Base-by-base conservation (phyloP, 2,113 vertebrate genomes). In the Vulpes lagopus region DNA sequence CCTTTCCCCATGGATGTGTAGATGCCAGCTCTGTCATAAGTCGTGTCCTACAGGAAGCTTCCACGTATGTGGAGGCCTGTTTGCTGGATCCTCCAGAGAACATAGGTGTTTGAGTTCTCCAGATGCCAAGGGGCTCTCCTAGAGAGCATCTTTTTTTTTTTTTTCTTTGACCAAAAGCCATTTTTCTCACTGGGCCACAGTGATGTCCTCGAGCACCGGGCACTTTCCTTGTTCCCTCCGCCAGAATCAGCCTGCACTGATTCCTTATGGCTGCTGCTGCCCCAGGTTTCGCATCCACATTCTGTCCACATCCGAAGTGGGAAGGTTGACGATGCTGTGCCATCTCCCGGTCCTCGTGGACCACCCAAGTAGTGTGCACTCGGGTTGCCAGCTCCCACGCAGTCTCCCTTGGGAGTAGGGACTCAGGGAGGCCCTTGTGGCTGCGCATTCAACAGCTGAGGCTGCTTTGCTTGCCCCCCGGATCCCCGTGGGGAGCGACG, bases 401-500 rank as follows among this genome's bases (percentile, higher is more conserved):
- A 15, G 12, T 55, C 51, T 22, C n/a, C 11, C 16, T n/a, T 14
- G 2, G n/a, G 10, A 43, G 11, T 71, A 15, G 2, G 43, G 15
- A 30, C 35, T 87, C 22, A 43, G 59, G 9, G 32, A 27, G 71
- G 8, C 12, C 3, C 8, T 9, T 57, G 64, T 43, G 53, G 1
- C 27, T 67, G 8, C 55, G 27, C 23, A 7, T 51, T 92, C 60
- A 51, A 5, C 5, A 43, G 23, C 67, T 60, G 16, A 27, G 69
- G 25, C 51, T 27, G 3, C 79, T 27, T 83, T 38, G n/a, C 57
- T 82, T 82, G 20, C 12, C 32, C 19, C 8, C 0, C 14, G 51
- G 69, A 59, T 17, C 2, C 30, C 57, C 59, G 1, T 59, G n/a
- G 16, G 30, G 17, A 91, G n/a, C 0, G 0, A 11, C 35, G 0